Conservation (phyloP, 2,888 invertebrate genomes). For the Melanophora roralis region DNA sequence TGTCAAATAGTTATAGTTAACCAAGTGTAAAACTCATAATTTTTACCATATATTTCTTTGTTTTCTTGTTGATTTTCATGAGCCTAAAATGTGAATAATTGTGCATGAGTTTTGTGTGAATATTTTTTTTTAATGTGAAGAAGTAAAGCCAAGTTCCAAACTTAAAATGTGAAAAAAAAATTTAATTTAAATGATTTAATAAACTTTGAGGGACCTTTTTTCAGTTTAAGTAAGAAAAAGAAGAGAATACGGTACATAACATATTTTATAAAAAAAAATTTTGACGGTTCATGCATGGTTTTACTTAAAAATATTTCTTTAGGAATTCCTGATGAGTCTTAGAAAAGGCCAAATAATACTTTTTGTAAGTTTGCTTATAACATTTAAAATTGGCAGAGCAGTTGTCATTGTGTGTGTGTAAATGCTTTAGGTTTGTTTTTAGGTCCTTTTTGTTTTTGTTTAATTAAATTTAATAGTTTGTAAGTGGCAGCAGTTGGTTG, state of each 20-base stretch:
- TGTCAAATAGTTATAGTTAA: conserved; percentile 45
- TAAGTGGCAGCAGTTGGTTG: conserved; percentile 37
- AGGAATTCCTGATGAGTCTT: too few relatives aligned
- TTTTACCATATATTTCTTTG: conserved; percentile 29
- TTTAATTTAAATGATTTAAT: too few relatives aligned
- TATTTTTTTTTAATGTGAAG: not conserved
- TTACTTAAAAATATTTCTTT: too few relatives aligned
- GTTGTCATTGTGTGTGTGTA: not conserved
- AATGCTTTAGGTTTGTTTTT: conserved; percentile 3
- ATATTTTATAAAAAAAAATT: too few relatives aligned
- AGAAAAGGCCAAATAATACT: too few relatives aligned
- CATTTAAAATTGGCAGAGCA: not conserved
- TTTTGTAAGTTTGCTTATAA: too few relatives aligned
- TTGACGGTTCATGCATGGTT: too few relatives aligned
- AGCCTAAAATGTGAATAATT: too few relatives aligned
- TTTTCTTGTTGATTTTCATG: not conserved
- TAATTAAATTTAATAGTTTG: conserved; percentile 63
- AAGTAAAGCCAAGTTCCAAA: not conserved
- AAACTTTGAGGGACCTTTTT: too few relatives aligned
- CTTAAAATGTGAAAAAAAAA: not conserved
- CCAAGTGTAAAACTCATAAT: conserved; percentile 58
- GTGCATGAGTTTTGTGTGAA: not conserved
- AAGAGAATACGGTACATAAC: too few relatives aligned
- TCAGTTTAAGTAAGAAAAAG: too few relatives aligned
- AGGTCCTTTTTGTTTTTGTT: conserved; percentile 54